Percentiles rank a stretch among this genome's conserved stretches.
Conservation (phyloP, 2,113 vertebrate species). For the Rhinopomastus cyanomelas region DNA sequence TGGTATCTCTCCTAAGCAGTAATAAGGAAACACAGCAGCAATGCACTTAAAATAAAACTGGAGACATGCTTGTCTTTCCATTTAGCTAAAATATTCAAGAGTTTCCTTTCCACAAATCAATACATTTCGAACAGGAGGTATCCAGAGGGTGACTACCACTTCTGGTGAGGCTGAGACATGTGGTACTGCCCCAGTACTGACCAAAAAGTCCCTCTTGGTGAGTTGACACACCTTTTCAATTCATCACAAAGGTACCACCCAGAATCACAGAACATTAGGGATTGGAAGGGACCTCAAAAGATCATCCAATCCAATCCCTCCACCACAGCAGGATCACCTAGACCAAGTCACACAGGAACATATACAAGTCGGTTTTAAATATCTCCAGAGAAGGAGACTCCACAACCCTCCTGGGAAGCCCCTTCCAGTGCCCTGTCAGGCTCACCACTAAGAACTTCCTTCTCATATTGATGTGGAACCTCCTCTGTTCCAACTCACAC, state of each 20-base stretch:
- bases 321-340: no score
- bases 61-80: not conserved
- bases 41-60: slow-evolving; percentile 11
- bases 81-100: slow-evolving; percentile 52
- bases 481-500: no score
- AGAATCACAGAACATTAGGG: no score
- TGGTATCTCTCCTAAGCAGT: not conserved
- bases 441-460: no score
- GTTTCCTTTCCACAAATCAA: slow-evolving; percentile 1
- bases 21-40: not conserved
- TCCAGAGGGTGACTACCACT: slow-evolving; percentile 1
- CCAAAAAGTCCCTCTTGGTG: not conserved
- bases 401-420: no score
- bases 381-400: no score
- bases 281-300: no score
- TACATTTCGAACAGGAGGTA: not conserved
- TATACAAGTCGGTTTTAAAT: no score
- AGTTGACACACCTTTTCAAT: not conserved
- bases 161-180: not conserved
- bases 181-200: not conserved
- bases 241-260: not conserved
- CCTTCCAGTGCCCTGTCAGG: no score
- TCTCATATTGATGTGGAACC: no score
- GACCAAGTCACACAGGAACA: no score
- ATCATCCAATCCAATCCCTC: no score